phyloP scores from a whole-genome alignment of 2,888 invertebrate genomes.

The Rotaria macrura region DNA sequence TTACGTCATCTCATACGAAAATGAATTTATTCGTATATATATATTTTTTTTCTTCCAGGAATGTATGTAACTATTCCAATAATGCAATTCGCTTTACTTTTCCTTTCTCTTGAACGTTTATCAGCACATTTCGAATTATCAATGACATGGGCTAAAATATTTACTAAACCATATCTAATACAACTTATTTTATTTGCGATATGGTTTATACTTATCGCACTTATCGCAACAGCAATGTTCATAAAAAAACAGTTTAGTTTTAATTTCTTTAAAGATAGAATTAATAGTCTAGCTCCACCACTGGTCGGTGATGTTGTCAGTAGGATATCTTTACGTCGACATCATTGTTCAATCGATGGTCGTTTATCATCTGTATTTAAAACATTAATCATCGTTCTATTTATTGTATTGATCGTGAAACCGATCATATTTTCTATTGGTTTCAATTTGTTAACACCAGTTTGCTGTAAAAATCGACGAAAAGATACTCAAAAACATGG shows the following conservation, averaged over 20 bases:
- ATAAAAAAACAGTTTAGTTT: neutral
- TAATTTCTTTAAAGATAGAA: neutral
- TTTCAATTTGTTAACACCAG: neutral
- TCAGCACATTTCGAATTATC: neutral
- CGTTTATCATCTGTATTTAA: slow-evolving; percentile 5
- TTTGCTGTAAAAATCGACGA: neutral
- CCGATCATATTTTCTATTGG: neutral
- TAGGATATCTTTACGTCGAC: neutral
- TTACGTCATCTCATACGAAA: too few relatives aligned
- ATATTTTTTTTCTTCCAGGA: too few relatives aligned
- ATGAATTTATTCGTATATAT: too few relatives aligned
- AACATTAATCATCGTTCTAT: neutral
- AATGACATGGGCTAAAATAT: neutral
- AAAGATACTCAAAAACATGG: neutral
- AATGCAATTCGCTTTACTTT: neutral
- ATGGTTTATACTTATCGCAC: neutral
- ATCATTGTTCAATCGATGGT: slow-evolving; percentile 12
- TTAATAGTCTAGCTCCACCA: neutral
- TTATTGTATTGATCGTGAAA: slow-evolving; percentile 8
- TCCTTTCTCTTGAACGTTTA: neutral
- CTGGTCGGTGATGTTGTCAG: neutral
- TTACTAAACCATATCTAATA: neutral
- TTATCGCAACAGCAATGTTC: neutral
- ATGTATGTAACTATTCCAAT: slow-evolving; percentile 9
- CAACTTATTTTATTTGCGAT: neutral